These are phyloP conservation scores for Acleris holmiana DNA, from an alignment of 2,888 invertebrate species.

Conservation along the genomic window DNA sequence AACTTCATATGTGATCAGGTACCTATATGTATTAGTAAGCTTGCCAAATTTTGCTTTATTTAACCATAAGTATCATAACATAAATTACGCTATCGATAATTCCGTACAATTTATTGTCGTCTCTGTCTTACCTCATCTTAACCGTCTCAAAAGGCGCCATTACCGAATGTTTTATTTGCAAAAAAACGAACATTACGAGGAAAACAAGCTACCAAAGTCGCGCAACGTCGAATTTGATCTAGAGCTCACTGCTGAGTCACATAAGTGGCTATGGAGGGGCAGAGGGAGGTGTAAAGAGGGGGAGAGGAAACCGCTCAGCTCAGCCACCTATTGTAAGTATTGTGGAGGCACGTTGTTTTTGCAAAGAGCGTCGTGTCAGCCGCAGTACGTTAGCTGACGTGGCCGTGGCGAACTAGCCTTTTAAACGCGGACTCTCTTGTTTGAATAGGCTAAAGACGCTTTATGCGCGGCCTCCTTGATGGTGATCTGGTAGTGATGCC, in stretches of 20 bases:
- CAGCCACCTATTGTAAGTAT: slow-evolving; percentile 77
- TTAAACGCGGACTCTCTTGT: slow-evolving; percentile 41
- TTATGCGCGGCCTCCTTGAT: slow-evolving; percentile 23
- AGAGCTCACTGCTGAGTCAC: slow-evolving; percentile 75
- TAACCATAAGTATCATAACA: not conserved
- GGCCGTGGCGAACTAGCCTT: slow-evolving; percentile 54
- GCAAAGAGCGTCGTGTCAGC: slow-evolving; percentile 74
- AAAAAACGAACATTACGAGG: slow-evolving; percentile 65
- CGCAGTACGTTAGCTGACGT: slow-evolving; percentile 59
- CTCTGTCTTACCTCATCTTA: slow-evolving; percentile 53
- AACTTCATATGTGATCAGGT: slow-evolving; percentile 6
- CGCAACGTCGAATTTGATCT: slow-evolving; percentile 76
- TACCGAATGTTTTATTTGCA: slow-evolving; percentile 64
- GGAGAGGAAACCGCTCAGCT: slow-evolving; percentile 65
- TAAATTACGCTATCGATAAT: not conserved
- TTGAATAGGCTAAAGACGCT: slow-evolving; percentile 32
- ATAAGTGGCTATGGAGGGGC: slow-evolving; percentile 60
- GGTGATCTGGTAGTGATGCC: slow-evolving; percentile 25
- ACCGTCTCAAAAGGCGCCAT: slow-evolving; percentile 63
- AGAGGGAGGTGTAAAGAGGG: slow-evolving; percentile 44
- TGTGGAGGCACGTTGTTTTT: slow-evolving; percentile 79
- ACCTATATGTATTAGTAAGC: not conserved
- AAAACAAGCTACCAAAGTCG: slow-evolving; percentile 73
- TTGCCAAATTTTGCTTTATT: slow-evolving; percentile 9
- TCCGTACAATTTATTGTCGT: slow-evolving; percentile 35